Percentiles rank a stretch among this genome's conserved stretches.
Evolutionary conservation across 2,113 vertebrate species (phyloP).

Genomic region (Salminus brasiliensis): DNA sequence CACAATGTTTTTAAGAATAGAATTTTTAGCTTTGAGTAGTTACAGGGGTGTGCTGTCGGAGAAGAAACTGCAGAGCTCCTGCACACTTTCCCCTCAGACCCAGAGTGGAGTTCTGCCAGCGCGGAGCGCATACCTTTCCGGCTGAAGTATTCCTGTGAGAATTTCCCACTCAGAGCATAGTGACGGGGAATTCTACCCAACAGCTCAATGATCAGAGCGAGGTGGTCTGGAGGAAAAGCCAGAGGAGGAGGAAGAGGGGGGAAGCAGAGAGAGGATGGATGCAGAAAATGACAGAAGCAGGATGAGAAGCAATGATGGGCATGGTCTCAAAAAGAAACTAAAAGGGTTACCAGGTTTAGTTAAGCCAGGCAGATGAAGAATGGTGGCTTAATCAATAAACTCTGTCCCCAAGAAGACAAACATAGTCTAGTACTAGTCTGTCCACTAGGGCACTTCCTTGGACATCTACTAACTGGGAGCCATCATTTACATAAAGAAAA

Average conservation of each 20-base stretch:
- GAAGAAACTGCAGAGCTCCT: constrained; percentile 21
- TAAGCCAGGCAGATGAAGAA: not conserved
- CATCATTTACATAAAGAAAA: no score
- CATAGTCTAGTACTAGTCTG: not conserved
- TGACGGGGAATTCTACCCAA: constrained; percentile 95
- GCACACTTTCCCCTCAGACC: constrained; percentile 36
- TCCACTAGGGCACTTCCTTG: not conserved
- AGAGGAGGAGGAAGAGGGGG: constrained; percentile 23
- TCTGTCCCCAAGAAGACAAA: not conserved
- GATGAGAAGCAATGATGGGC: constrained; percentile 18
- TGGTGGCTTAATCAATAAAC: not conserved
- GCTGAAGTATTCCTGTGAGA: constrained; percentile 98
- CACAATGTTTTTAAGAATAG: not conserved
- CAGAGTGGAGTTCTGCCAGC: constrained; percentile 61
- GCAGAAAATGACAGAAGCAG: constrained; percentile 13
- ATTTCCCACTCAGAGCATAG: constrained; percentile 93
- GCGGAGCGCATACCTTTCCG: constrained; percentile 86
- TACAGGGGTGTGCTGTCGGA: constrained; percentile 37
- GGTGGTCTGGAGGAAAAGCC: constrained; percentile 75
- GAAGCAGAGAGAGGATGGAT: constrained; percentile 16
- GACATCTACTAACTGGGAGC: no score
- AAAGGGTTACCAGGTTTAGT: not conserved
- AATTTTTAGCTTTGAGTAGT: not conserved
- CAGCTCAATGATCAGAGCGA: constrained; percentile 86
- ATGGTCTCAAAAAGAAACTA: not conserved